Evolutionary conservation across 2,797 vertebrate genomes (phyloP).

Genomic region (Anisognathus igniventris): DNA sequence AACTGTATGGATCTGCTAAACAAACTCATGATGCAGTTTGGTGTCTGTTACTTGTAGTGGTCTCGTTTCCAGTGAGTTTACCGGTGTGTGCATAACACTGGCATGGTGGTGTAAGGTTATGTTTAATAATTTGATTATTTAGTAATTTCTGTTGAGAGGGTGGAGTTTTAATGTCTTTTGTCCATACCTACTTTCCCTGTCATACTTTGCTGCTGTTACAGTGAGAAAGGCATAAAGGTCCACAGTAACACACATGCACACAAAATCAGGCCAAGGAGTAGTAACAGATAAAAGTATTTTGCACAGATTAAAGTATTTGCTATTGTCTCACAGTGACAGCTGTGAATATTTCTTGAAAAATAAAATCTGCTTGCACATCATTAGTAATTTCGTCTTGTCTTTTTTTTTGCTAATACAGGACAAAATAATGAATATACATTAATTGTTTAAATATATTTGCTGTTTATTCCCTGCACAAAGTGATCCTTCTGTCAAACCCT

Average conservation of each 20-base stretch:
- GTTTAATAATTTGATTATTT: background rate
- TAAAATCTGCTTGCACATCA: background rate
- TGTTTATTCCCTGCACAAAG: background rate
- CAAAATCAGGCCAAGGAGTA: background rate
- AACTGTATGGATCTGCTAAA: background rate
- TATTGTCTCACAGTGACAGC: background rate
- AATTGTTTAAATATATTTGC: background rate
- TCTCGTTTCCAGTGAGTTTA: background rate
- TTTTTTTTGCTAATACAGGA: background rate
- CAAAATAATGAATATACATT: background rate
- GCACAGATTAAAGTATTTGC: background rate
- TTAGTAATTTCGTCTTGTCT: background rate
- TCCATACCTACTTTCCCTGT: background rate
- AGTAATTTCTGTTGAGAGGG: background rate
- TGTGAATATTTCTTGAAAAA: background rate
- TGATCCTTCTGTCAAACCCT: background rate
- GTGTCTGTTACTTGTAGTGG: background rate
- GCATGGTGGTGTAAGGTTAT: background rate
- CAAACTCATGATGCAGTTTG: background rate
- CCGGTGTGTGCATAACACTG: background rate
- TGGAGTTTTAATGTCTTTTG: background rate
- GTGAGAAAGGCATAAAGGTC: background rate
- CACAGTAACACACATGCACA: background rate
- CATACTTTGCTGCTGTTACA: background rate
- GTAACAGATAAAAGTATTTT: background rate